Evolutionary conservation across 2,113 vertebrate genomes (phyloP).

Genomic region (Microcebus murinus): DNA sequence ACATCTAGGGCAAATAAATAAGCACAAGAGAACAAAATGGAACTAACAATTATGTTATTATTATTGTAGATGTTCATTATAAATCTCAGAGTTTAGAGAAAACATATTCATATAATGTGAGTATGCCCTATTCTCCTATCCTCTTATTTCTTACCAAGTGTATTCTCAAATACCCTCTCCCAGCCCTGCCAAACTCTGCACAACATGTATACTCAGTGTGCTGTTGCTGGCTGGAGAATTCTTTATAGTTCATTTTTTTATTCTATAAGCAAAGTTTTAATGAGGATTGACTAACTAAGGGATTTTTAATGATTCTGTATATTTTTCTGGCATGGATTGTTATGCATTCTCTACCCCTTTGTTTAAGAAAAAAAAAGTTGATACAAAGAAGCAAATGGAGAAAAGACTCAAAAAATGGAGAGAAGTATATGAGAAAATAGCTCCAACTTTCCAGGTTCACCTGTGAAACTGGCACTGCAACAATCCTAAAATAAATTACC

Average conservation of each 20-base stretch:
- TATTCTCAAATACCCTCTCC: not conserved
- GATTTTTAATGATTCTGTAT: not conserved
- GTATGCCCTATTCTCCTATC: rapidly evolving
- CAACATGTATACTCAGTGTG: not conserved
- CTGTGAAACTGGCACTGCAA: not conserved
- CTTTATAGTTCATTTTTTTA: not conserved
- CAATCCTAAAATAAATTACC: not conserved
- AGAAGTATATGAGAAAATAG: not conserved
- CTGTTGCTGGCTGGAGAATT: not conserved
- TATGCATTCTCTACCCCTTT: not conserved
- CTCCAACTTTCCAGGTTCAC: not conserved
- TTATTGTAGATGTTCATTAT: not conserved
- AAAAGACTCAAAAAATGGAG: not conserved
- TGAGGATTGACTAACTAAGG: not conserved
- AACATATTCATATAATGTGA: rapidly evolving
- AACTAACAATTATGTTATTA: not conserved
- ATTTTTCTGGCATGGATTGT: not conserved
- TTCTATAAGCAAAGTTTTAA: not conserved
- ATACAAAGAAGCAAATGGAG: not conserved
- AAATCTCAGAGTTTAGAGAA: not conserved
- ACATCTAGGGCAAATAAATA: not conserved
- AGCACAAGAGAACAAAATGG: not conserved
- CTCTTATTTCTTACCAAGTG: not conserved
- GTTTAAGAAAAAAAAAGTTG: not conserved
- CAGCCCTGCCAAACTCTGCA: no score